Evolutionary conservation across 1,140 invertebrate species (phyloP).

Genomic region (Bombus picipes): DNA sequence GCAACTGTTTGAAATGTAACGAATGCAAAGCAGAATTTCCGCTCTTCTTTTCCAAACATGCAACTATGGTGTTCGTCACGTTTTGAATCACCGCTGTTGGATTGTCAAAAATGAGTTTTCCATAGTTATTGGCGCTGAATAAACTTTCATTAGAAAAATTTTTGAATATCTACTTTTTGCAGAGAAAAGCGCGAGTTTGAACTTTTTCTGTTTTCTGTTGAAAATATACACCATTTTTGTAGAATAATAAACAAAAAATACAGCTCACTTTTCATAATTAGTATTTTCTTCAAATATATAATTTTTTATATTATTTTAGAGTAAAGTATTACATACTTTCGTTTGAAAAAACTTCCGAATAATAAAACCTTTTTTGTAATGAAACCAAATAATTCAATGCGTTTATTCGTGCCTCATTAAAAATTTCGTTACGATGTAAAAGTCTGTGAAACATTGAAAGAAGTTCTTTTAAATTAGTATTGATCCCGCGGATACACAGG

Average conservation of each 20-base stretch:
- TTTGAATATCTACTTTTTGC: background rate
- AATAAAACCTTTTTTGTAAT: background rate
- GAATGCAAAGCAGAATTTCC: background rate
- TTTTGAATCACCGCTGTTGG: background rate
- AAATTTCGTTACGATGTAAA: background rate
- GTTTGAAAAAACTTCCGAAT: background rate
- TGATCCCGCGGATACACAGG: background rate
- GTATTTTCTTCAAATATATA: background rate
- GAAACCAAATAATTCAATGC: background rate
- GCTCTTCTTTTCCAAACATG: background rate
- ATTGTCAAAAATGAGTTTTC: background rate
- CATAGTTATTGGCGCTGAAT: background rate
- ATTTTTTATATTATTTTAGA: background rate
- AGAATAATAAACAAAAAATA: background rate
- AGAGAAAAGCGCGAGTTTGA: background rate
- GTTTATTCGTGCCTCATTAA: background rate
- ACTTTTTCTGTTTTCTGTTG: background rate
- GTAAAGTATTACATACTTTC: background rate
- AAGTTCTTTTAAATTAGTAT: background rate
- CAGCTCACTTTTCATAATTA: background rate
- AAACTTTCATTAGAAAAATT: conserved; percentile 3
- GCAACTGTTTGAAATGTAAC: too few relatives aligned
- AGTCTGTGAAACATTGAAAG: background rate
- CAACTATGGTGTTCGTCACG: background rate
- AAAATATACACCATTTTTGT: background rate